Conservation (phyloP, 2,888 invertebrate genomes). For the Polyommatus icarus region DNA sequence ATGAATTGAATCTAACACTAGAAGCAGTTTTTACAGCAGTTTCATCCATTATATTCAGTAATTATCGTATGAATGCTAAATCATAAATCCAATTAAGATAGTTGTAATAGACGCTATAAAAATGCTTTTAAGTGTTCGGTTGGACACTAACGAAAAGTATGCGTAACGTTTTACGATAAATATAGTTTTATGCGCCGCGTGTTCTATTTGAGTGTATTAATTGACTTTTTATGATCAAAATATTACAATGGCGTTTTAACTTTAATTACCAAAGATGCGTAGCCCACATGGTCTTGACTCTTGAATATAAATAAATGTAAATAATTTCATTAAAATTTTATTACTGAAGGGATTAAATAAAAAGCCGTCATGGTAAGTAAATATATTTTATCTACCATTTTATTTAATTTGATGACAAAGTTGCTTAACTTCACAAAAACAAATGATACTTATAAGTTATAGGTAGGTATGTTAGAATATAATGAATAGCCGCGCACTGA, state of each 20-base stretch:
- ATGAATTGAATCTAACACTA: conserved; percentile 17
- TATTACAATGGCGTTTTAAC: conserved; percentile 9
- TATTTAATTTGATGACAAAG: neutral
- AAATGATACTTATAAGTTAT: too few relatives aligned
- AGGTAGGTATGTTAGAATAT: too few relatives aligned
- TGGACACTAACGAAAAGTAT: conserved; percentile 17
- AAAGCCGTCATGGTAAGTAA: neutral
- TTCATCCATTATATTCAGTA: neutral
- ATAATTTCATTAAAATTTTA: neutral
- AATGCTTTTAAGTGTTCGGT: conserved; percentile 26
- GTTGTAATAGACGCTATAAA: conserved; percentile 16
- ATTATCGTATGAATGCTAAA: conserved; percentile 22
- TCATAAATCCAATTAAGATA: conserved; percentile 21
- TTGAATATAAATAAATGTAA: neutral
- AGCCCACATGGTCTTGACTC: conserved; percentile 13
- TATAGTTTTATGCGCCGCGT: conserved; percentile 11
- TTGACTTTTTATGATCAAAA: conserved; percentile 20
- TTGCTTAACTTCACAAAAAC: too few relatives aligned
- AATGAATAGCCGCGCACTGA: too few relatives aligned
- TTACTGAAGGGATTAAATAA: neutral
- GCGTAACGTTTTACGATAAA: conserved; percentile 5
- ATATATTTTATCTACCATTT: neutral
- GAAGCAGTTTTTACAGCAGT: conserved; percentile 18
- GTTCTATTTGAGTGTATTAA: conserved; percentile 10
- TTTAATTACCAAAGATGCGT: conserved; percentile 12